A percentile compares a stretch with the other conserved stretches of the same genome.
These are phyloP conservation scores for Omphaloscelis lunosa DNA, from an alignment of 2,888 invertebrate genomes.

Conservation along the genomic window DNA sequence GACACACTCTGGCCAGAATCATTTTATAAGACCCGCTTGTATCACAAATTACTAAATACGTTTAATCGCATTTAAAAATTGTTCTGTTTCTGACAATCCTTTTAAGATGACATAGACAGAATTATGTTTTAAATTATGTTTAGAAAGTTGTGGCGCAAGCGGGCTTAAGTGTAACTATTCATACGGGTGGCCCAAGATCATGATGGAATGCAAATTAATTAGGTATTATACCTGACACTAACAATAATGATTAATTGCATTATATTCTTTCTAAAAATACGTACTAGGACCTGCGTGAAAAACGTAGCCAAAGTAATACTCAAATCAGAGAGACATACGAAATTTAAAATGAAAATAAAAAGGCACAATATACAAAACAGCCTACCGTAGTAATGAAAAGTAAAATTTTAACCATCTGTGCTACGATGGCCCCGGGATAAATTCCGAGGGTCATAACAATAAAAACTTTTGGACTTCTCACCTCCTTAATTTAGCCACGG, in stretches of 20 bases:
- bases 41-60: too few relatives aligned
- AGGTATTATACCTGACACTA: too few relatives aligned
- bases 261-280: too few relatives aligned
- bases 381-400: constrained; percentile 72
- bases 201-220: too few relatives aligned
- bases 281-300: too few relatives aligned
- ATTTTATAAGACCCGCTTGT: neutral
- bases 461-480: constrained; percentile 81
- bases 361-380: constrained; percentile 62
- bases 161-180: too few relatives aligned
- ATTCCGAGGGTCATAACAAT: constrained; percentile 76
- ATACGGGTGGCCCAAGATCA: too few relatives aligned
- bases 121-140: neutral
- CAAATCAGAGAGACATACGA: constrained; percentile 9
- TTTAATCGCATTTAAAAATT: neutral
- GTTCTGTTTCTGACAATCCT: neutral
- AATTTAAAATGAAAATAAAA: constrained; percentile 41
- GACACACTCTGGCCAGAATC: neutral
- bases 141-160: neutral
- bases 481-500: constrained; percentile 77
- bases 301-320: neutral
- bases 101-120: too few relatives aligned
- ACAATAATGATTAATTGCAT: too few relatives aligned
- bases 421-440: constrained; percentile 71
- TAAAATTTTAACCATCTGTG: constrained; percentile 76